phyloP scores from a whole-genome alignment of 2,113 vertebrate genomes.

The Hippocampus guttulatus region DNA sequence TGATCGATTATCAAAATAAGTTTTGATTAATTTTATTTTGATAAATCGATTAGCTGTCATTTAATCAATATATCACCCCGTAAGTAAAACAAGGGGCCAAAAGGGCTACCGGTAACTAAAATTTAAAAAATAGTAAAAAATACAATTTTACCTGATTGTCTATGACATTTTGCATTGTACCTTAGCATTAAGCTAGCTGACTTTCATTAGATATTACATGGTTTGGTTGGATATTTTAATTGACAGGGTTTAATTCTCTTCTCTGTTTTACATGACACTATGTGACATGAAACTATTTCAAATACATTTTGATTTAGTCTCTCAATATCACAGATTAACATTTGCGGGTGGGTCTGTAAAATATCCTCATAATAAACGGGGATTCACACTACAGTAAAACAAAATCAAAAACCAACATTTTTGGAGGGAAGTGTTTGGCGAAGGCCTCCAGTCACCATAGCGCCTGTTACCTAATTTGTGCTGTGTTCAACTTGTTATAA shows the following conservation, averaged over 20 bases:
- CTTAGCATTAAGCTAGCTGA: not conserved
- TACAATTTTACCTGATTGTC: not conserved
- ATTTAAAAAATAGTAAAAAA: too few relatives aligned
- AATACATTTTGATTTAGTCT: not conserved
- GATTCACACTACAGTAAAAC: not conserved
- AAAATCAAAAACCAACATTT: not conserved
- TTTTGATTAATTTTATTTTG: too few relatives aligned
- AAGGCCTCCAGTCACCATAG: not conserved
- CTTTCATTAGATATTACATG: not conserved
- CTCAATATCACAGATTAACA: too few relatives aligned
- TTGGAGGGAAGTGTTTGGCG: not conserved
- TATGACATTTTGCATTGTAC: not conserved
- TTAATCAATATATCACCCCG: too few relatives aligned
- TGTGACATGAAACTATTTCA: too few relatives aligned
- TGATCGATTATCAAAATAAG: too few relatives aligned
- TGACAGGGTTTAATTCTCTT: not conserved
- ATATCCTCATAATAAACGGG: not conserved
- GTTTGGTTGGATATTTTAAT: not conserved
- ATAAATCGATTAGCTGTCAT: too few relatives aligned
- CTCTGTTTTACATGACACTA: not conserved
- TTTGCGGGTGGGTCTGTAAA: not conserved
- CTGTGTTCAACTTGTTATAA: conserved; percentile 72
- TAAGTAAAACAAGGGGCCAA: too few relatives aligned
- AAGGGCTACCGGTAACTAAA: too few relatives aligned
- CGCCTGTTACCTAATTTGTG: conserved; percentile 77